These are phyloP conservation scores for Brachionus calyciflorus DNA, from an alignment of 1,140 invertebrate genomes.

Conservation along the genomic window DNA sequence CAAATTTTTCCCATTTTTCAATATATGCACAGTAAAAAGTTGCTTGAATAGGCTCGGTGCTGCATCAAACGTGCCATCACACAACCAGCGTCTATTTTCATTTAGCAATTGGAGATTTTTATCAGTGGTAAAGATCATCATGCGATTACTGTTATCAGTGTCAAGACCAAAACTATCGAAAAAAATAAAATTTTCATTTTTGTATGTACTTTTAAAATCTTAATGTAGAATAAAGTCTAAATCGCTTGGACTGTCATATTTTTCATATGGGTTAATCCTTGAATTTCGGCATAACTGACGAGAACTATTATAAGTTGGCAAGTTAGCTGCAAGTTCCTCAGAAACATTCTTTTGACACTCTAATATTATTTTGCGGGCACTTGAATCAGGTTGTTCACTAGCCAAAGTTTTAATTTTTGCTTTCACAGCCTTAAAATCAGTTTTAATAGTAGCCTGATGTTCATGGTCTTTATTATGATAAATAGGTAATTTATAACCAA, in stretches of 20 bases:
- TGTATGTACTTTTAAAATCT: constrained; percentile 6
- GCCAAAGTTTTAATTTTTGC: constrained; percentile 15
- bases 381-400: constrained; percentile 20
- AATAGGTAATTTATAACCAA: constrained; percentile 20
- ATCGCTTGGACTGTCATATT: constrained; percentile 7
- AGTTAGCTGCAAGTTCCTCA: constrained; percentile 22
- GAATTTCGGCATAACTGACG: constrained; percentile 10
- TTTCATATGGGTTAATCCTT: constrained; percentile 24
- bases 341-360: constrained; percentile 2
- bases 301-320: not conserved
- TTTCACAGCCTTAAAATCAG: constrained; percentile 18
- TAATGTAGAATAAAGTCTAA: not conserved
- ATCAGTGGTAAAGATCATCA: not conserved
- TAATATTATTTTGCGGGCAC: too few species aligned
- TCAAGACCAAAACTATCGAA: not conserved
- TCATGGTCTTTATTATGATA: constrained; percentile 21
- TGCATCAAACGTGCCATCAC: constrained; percentile 3
- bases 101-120: constrained; percentile 22
- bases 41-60: constrained; percentile 21
- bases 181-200: constrained; percentile 14
- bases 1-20: constrained; percentile 19
- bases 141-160: constrained; percentile 14
- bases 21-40: constrained; percentile 19
- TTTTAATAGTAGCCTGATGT: constrained; percentile 20
- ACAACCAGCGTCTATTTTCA: constrained; percentile 12